Conservation (phyloP, 2,113 vertebrate species). For the Marmota flaviventris region DNA sequence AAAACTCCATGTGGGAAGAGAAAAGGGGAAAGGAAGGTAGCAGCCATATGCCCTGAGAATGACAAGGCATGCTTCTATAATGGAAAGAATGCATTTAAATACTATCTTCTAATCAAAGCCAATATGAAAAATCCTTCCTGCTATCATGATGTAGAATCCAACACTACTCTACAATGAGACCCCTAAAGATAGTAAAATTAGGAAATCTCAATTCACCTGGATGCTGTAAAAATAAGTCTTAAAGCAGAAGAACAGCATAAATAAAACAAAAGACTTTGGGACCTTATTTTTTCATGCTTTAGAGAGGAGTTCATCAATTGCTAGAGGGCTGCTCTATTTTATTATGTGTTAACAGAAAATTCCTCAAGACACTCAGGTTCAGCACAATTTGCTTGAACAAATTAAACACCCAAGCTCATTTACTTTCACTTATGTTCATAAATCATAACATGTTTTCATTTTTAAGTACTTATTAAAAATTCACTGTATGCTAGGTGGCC, state of each 20-base stretch:
- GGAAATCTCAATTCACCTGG: neutral
- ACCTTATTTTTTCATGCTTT: neutral
- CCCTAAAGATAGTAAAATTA: neutral
- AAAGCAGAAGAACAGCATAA: neutral
- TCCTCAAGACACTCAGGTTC: neutral
- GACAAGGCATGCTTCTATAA: neutral
- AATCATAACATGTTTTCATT: neutral
- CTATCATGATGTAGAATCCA: neutral
- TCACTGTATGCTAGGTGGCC: neutral
- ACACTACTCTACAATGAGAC: neutral
- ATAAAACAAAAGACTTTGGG: neutral
- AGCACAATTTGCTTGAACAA: slow-evolving; percentile 6
- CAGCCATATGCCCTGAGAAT: neutral
- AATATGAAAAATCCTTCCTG: neutral
- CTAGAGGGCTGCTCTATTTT: neutral
- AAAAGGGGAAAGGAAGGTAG: neutral
- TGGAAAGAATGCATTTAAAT: neutral
- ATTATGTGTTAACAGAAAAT: neutral
- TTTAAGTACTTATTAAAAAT: slow-evolving; percentile 28
- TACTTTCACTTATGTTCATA: neutral
- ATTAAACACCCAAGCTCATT: neutral
- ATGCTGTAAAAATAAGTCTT: neutral
- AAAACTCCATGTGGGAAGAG: neutral
- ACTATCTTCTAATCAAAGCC: neutral
- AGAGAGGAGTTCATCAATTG: neutral